These are phyloP conservation scores for Crotalus tigris DNA, from an alignment of 2,113 vertebrate species.

Conservation along the genomic window DNA sequence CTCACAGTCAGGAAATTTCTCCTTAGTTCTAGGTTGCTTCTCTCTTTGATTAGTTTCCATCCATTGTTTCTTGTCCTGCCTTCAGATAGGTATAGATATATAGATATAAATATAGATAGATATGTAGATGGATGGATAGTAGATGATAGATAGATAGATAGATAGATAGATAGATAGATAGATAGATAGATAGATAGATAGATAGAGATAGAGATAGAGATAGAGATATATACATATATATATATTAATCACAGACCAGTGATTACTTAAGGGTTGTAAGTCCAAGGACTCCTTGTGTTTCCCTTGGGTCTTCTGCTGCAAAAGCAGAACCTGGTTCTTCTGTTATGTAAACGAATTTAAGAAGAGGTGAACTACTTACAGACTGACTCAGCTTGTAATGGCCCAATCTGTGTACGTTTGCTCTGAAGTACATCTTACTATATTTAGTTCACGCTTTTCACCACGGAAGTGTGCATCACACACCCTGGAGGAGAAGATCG, in stretches of 20 bases:
- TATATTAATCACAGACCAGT: neutral
- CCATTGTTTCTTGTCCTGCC: no score
- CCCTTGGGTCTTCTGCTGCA: neutral
- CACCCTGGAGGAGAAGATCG: neutral
- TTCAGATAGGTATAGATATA: no score
- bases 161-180: no score
- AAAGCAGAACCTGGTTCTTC: neutral
- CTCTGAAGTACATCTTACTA: neutral
- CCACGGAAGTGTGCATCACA: neutral
- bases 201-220: no score
- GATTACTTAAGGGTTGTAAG: neutral
- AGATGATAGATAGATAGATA: no score
- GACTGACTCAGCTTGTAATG: neutral
- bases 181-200: no score
- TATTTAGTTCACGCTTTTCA: neutral
- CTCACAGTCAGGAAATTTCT: no score
- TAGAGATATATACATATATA: neutral
- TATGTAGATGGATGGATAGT: no score
- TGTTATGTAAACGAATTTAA: neutral
- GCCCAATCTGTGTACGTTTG: neutral
- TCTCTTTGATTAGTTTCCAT: no score
- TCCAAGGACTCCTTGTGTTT: neutral
- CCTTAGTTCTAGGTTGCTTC: no score
- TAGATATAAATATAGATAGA: no score
- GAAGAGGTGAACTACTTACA: neutral